These are phyloP conservation scores for Periphyllus acericola DNA, from an alignment of 2,888 invertebrate species.

Conservation along the genomic window DNA sequence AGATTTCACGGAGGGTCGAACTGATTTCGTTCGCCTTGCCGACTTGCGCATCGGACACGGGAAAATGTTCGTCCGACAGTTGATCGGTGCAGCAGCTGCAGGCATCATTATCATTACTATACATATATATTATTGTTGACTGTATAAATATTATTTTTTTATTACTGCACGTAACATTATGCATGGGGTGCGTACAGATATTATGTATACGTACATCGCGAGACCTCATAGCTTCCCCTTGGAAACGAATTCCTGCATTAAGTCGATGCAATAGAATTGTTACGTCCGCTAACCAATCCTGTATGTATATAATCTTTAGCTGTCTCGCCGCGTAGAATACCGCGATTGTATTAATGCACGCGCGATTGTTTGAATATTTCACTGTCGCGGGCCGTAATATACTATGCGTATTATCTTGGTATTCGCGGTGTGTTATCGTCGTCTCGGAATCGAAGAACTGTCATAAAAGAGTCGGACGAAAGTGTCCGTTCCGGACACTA, in stretches of 20 bases:
- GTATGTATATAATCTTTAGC: neutral
- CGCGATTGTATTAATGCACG: neutral
- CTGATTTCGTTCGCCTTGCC: too few relatives aligned
- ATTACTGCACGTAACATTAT: too few relatives aligned
- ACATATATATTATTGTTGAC: too few relatives aligned
- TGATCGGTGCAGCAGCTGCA: too few relatives aligned
- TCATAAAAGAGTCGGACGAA: neutral
- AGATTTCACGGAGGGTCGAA: too few relatives aligned
- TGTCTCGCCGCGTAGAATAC: neutral
- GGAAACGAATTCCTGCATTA: neutral
- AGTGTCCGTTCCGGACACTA: neutral
- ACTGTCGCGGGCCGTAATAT: neutral
- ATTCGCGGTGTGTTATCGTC: neutral
- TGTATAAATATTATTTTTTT: too few relatives aligned
- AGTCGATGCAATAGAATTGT: conserved; percentile 23
- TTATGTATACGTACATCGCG: neutral
- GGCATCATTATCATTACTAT: too few relatives aligned
- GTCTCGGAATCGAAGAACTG: neutral
- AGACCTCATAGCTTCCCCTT: neutral
- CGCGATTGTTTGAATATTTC: conserved; percentile 8
- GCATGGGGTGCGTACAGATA: neutral
- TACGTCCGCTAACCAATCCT: neutral
- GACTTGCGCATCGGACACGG: too few relatives aligned
- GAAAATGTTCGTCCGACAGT: too few relatives aligned
- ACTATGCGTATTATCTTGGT: neutral